Evolutionary conservation across 2,888 invertebrate species (phyloP).

Genomic region (Crepidodera aurea): DNA sequence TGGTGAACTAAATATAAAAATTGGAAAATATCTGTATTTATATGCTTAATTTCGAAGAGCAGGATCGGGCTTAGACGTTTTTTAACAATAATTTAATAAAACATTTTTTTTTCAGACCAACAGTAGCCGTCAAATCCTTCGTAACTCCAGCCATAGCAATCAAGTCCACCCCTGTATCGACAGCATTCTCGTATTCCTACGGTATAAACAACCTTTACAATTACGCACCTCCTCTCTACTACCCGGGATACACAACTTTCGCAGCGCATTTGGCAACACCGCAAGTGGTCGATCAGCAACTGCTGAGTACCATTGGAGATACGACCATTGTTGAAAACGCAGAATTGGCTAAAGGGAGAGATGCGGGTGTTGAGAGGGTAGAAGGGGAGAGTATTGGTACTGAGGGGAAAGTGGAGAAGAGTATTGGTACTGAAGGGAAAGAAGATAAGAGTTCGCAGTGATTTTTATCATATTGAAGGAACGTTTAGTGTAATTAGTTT

Average conservation of each 20-base stretch:
- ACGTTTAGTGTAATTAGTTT: slow-evolving; percentile 10
- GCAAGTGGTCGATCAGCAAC: not conserved
- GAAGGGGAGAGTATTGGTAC: too few relatives aligned
- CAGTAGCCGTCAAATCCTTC: slow-evolving; percentile 28
- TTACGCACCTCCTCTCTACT: slow-evolving; percentile 10
- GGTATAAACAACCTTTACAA: slow-evolving; percentile 22
- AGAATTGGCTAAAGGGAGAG: not conserved
- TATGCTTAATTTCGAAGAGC: too few relatives aligned
- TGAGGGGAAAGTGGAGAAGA: too few relatives aligned
- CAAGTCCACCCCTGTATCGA: slow-evolving; percentile 27
- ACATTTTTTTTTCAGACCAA: slow-evolving; percentile 16
- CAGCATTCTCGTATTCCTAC: slow-evolving; percentile 35
- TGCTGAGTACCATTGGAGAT: not conserved
- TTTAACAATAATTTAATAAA: too few relatives aligned
- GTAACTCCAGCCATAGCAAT: slow-evolving; percentile 27
- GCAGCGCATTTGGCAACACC: slow-evolving; percentile 1
- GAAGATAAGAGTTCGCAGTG: slow-evolving; percentile 16
- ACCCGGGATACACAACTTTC: slow-evolving; percentile 5
- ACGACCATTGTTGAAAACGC: slow-evolving; percentile 5
- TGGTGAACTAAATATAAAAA: too few relatives aligned
- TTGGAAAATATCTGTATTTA: too few relatives aligned
- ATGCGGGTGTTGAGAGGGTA: not conserved
- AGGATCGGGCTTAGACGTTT: too few relatives aligned
- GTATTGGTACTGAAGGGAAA: too few relatives aligned
- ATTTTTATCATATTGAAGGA: slow-evolving; percentile 9